These are phyloP conservation scores for Mesembrinibis cayennensis DNA, from an alignment of 2,113 vertebrate species.

Conservation along the genomic window DNA sequence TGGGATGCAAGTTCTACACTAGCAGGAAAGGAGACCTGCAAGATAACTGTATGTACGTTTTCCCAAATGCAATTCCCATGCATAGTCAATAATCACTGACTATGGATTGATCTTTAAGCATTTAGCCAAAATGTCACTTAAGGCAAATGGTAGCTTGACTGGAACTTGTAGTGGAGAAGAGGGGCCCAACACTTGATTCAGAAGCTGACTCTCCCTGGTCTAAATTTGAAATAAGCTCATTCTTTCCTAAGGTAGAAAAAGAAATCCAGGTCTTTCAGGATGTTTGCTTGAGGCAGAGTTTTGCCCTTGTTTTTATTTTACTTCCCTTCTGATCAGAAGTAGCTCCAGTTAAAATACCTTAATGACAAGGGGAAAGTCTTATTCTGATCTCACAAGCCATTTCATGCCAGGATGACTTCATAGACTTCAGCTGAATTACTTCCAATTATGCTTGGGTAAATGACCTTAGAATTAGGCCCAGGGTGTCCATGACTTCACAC, in stretches of 20 bases:
- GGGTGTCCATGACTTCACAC: background rate
- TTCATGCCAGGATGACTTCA: background rate
- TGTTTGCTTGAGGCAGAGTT: background rate
- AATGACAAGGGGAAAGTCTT: background rate
- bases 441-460: background rate
- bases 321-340: background rate
- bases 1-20: background rate
- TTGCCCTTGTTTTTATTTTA: background rate
- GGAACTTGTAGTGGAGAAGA: fast-evolving
- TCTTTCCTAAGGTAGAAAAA: background rate
- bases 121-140: background rate
- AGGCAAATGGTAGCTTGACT: background rate
- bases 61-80: background rate
- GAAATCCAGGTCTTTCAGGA: background rate
- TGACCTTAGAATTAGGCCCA: background rate
- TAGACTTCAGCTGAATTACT: background rate
- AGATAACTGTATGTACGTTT: background rate
- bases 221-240: background rate
- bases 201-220: background rate
- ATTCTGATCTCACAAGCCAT: background rate
- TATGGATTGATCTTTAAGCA: background rate
- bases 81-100: background rate
- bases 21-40: background rate
- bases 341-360: background rate
- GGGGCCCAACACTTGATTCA: background rate